Base-by-base conservation (phyloP, 2,888 invertebrate genomes). In the Imbricaverruca yamaguchii region DNA sequence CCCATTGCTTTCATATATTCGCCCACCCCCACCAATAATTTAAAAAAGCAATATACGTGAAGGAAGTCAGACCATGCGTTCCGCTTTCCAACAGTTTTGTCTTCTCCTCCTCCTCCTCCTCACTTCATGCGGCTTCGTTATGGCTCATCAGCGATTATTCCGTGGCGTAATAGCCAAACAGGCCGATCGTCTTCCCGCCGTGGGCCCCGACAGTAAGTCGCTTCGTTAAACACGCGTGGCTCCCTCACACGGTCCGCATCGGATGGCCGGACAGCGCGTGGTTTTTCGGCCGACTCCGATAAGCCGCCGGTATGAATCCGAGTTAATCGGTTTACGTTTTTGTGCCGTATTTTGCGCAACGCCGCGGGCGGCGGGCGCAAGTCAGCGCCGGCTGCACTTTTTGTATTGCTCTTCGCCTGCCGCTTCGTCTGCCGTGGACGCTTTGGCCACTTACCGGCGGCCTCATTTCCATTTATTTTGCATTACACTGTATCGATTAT, bases 401-500 rank as follows among this genome's bases (percentile, higher is more conserved):
- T 74, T 74, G 55, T 39, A 39, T 39, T 39, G 39, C 39, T 39
- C 39, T 39, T 39, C 39, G 39, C 39, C 55, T 8, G 18, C 74
- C 9, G 23, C 39, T 10, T 53, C 74, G 10, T 11, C 53, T 18
- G 74, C 53, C 15, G 53, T 21, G 74, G 21, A 18, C 55, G 18
- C 74, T 21, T 74, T 23, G 53, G 74, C 55, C 74, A 21, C 74
- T 55, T 74, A 55, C 74, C 53, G 4, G 55, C 15, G 53, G n/a
- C 6, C 55, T 74, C 74, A 74, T 74, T 74, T 55, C 53, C 74
- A 74, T 74, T 74, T 74, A 74, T 74, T 74, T 74, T 74, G 74
- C 74, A 74, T 74, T 21, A 74, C 74, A 55, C 74, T 53, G 69
- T 69, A 74, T 74, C 74, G 74, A 74, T 74, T 74, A 74, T 23